Base-by-base conservation (phyloP, 1,140 invertebrate species). In the Danaus plexippus region DNA sequence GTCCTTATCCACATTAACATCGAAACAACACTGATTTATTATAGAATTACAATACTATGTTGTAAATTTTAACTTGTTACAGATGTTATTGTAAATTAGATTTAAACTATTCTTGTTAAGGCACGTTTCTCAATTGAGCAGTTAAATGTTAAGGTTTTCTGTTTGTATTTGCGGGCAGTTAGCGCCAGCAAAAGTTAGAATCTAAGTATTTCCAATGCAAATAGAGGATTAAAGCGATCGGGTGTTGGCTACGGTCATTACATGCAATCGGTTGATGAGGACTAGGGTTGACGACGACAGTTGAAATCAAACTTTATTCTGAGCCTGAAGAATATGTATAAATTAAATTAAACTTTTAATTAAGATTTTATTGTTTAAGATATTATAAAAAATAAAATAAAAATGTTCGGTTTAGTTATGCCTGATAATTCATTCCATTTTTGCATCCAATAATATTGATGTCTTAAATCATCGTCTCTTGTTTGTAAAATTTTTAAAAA, bases 161-260 rank as follows among this genome's bases (percentile, higher is more conserved):
- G 42, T 50, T 56, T 56, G 54, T 56, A 18, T 41, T 43, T 43
- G 54, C 47, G 54, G 32, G 46, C 45, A 54, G 53, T 54, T 54
- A 54, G 53, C 51, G 49, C 54, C 42, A 49, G 49, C 56, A 61
- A 57, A 57, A 61, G 54, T 61, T 61, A 61, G 49, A 57, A 55
- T 50, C 59, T 56, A 61, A 61, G 59, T 61, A 56, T 61, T 61
- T 56, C 59, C 53, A 61, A 61, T 61, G 59, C 59, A 61, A 61
- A 61, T 55, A 42, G 47, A 18, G 54, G 54, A 50, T 49, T 52
- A 56, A 56, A 51, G 58, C 53, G 58, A 60, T 60, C 50, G 44
- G 58, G 52, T 59, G 57, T 54, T 54, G 46, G 52, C 41, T 43
- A 54, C 49, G 47, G 50, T 50, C 43, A 40, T 58, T 43, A 58